These are phyloP conservation scores for Leptestheria dahalacensis DNA, from an alignment of 1,140 invertebrate genomes.

Conservation along the genomic window DNA sequence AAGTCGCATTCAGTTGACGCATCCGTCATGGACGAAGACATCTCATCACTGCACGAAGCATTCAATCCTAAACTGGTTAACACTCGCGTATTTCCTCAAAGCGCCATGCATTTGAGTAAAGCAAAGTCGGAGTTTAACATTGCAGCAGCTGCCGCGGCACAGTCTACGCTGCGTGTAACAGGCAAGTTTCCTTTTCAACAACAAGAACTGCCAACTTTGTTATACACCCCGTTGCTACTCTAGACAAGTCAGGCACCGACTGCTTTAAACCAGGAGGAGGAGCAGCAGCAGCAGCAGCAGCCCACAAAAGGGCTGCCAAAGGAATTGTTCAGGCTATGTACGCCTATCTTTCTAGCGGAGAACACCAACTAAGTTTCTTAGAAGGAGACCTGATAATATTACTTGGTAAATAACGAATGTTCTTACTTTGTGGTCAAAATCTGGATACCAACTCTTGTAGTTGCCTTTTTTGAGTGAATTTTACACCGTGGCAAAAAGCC, in stretches of 20 bases:
- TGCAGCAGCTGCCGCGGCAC: conserved; percentile 38
- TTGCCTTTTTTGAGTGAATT: no score
- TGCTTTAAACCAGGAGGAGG: no score
- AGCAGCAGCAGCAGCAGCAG: no score
- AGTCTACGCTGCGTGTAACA: neutral
- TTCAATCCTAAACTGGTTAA: conserved; percentile 18
- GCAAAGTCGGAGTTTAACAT: conserved; percentile 77
- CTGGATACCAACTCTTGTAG: no score
- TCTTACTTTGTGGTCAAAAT: no score
- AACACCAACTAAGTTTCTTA: conserved; percentile 80
- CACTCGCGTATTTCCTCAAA: conserved; percentile 9
- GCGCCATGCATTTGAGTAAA: conserved; percentile 28
- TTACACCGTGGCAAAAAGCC: no score
- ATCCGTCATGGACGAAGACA: conserved; percentile 59
- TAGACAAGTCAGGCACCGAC: no score
- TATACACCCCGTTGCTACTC: no score
- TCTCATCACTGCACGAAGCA: conserved; percentile 42
- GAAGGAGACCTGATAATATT: conserved; percentile 77
- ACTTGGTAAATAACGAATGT: conserved; percentile 39
- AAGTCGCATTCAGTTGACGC: conserved; percentile 80
- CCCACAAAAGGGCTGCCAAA: no score
- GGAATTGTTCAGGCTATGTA: conserved; percentile 61
- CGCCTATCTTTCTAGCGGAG: conserved; percentile 73
- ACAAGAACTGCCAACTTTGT: no score
- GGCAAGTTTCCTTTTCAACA: neutral